Evolutionary conservation across 2,888 invertebrate species (phyloP), one percentile per base, ranked within the genome.

Genomic region (Caenorhabditis sp.): DNA sequence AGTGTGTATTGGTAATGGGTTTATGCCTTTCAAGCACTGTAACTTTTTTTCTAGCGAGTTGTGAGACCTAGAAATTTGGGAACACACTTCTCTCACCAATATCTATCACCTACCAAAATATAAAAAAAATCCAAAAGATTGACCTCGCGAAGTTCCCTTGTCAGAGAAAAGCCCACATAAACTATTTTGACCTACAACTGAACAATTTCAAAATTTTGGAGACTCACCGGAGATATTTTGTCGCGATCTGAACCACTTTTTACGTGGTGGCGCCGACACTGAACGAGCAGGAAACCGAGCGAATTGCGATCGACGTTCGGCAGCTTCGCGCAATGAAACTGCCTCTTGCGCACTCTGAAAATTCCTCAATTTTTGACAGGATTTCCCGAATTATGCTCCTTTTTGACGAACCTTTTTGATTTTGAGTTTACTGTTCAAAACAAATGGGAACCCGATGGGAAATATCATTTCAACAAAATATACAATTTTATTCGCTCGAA

Each of bases 231-330:
- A 59, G 14, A 64, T 27, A 26, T 71, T 58, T 17, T 73, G 65
- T 50, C 64, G 67, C 31, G 73, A 73, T 54, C 72, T 27, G 36
- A 78, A 78, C 80, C 80, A 80, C 62, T 72, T 66, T 63, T 75
- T 78, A 14, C 78, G 58, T 1, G 80, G 70, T 31, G 80, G 80
- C n/a, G 76, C 80, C 21, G 76, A 76, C 43, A 80, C 80, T 17
- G 76, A 74, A 31, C 80, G 63, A 27, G 75, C 67, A 27, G 77
- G 65, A 51, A 61, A 62, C 23, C 73, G 63, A 21, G 76, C 73
- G 49, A 78, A 80, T 55, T 76, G 74, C n/a, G 74, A 68, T 10
- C 80, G 69, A 31, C 76, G 60, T 67, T 76, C 76, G 31, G 73
- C 76, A 23, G 78, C 76, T 65, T 76, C 76, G 17, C 76, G 69